A percentile compares a stretch with the other conserved stretches of the same genome.
phyloP scores from a whole-genome alignment of 2,888 invertebrate species.

The Chelonus formosanus region DNA sequence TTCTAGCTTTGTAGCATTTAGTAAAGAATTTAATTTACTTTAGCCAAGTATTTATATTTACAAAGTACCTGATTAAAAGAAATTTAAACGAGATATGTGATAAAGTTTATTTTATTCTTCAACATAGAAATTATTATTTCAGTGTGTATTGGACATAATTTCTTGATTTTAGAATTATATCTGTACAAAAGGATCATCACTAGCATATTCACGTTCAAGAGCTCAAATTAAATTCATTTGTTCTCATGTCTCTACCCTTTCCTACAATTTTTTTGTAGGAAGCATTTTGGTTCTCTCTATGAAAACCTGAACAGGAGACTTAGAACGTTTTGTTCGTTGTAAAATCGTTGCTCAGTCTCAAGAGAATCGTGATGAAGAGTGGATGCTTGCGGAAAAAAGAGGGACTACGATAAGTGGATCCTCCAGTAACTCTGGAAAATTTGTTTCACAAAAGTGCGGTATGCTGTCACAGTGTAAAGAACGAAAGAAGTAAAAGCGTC shows the following conservation, averaged over 20 bases:
- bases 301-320: constrained; percentile 1
- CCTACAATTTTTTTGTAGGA: constrained; percentile 8
- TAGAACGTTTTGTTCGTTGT: constrained; percentile 29
- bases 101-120: no score
- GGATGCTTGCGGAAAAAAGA: constrained; percentile 29
- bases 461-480: no score
- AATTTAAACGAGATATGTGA: no score
- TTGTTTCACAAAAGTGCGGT: constrained; percentile 33
- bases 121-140: no score
- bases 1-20: no score
- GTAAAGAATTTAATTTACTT: no score
- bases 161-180: no score
- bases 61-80: no score
- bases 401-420: constrained; percentile 32
- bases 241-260: neutral
- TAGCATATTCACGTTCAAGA: constrained; percentile 32
- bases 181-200: constrained; percentile 18
- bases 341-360: constrained; percentile 32
- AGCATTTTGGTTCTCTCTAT: neutral
- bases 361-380: constrained; percentile 35
- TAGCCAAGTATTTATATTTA: no score
- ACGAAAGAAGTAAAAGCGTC: no score
- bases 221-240: constrained; percentile 28
- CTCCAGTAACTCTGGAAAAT: constrained; percentile 37
- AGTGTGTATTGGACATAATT: no score